Conservation (phyloP, 2,888 invertebrate species). For the Stenodera caucasica region DNA sequence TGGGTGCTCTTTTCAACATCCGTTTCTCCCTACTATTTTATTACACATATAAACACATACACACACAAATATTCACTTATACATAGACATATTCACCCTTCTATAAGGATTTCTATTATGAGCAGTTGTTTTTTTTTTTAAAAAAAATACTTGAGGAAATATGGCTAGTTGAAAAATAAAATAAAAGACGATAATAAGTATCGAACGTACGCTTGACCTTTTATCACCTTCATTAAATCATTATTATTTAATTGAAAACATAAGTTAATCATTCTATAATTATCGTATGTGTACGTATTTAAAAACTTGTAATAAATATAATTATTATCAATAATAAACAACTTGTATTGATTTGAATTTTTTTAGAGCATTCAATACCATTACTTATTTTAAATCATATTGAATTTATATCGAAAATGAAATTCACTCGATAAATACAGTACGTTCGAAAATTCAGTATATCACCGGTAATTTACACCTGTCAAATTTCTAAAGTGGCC, state of each 20-base stretch:
- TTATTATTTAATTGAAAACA: constrained; percentile 5
- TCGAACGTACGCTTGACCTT: constrained; percentile 2
- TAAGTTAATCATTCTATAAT: constrained; percentile 2
- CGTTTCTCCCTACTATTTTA: background rate
- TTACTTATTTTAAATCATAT: no score
- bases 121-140: no score
- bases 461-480: no score
- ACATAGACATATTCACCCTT: background rate
- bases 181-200: background rate
- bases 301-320: background rate
- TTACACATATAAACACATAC: no score
- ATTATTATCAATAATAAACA: background rate
- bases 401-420: no score
- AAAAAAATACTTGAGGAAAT: background rate
- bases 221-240: constrained; percentile 3
- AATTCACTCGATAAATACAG: no score
- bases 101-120: background rate
- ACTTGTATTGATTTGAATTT: background rate
- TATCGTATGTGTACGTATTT: background rate
- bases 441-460: no score
- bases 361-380: no score
- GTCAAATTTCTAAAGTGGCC: no score
- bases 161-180: background rate
- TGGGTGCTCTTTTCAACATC: constrained; percentile 44
- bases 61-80: no score